Evolutionary conservation across 2,113 vertebrate species (phyloP).

Genomic region (Notiomystis cincta): DNA sequence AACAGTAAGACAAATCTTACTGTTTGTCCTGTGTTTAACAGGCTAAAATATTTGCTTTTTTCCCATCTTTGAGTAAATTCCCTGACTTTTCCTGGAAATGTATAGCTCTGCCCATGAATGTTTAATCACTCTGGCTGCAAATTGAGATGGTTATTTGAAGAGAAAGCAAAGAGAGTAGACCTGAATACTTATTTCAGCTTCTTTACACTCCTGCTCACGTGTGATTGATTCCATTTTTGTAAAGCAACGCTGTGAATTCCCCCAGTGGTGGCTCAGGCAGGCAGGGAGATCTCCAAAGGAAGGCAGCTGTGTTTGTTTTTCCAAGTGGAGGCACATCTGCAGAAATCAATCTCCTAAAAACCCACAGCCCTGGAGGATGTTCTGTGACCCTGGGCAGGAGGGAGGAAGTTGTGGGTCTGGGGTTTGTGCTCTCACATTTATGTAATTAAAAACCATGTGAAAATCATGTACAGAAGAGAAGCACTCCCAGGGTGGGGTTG

Average conservation of each 20-base stretch:
- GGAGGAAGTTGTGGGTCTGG: not conserved
- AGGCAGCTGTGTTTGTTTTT: not conserved
- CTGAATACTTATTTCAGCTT: not conserved
- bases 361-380: not conserved
- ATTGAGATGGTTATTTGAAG: not conserved
- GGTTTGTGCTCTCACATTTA: not conserved
- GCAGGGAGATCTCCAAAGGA: not conserved
- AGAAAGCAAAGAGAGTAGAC: not conserved
- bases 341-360: not conserved
- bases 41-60: not conserved
- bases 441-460: too few species aligned
- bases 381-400: not conserved
- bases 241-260: not conserved
- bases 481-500: not conserved
- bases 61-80: not conserved
- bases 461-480: not conserved
- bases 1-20: not conserved
- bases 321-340: not conserved
- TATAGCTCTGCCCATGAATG: not conserved
- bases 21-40: not conserved
- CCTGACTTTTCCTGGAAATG: not conserved
- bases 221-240: not conserved
- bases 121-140: not conserved
- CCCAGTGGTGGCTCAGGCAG: not conserved
- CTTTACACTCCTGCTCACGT: not conserved